These are phyloP conservation scores for Chionoecetes opilio DNA, from an alignment of 1,140 invertebrate species.

Conservation along the genomic window DNA sequence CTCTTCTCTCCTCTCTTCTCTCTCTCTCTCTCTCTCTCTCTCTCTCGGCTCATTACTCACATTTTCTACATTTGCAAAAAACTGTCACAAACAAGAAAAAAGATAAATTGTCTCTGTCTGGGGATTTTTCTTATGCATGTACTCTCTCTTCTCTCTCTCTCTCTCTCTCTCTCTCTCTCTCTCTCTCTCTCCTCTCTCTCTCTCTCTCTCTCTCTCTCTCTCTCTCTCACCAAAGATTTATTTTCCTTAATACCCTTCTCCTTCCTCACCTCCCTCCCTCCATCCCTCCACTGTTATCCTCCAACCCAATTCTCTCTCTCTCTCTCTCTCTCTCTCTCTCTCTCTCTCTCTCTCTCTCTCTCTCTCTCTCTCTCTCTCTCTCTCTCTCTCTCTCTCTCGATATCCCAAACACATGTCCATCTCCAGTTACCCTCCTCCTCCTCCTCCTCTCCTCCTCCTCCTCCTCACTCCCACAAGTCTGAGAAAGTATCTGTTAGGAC, in stretches of 20 bases:
- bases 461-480: neutral
- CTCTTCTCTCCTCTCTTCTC: too few species aligned
- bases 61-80: too few species aligned
- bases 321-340: neutral
- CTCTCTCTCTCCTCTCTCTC: neutral
- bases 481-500: too few species aligned
- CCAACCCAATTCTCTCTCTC: neutral
- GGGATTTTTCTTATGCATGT: too few species aligned
- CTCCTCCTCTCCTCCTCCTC: neutral
- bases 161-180: conserved; percentile 25
- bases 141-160: neutral
- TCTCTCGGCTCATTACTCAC: too few species aligned
- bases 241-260: conserved; percentile 1
- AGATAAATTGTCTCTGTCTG: too few species aligned
- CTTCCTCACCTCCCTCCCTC: neutral
- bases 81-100: too few species aligned
- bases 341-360: neutral
- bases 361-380: neutral
- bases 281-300: neutral
- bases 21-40: too few species aligned
- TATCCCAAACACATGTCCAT: neutral
- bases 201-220: neutral
- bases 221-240: neutral
- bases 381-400: neutral
- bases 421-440: neutral